Conservation (phyloP, 2,113 vertebrate species). For the Mustelus asterias region DNA sequence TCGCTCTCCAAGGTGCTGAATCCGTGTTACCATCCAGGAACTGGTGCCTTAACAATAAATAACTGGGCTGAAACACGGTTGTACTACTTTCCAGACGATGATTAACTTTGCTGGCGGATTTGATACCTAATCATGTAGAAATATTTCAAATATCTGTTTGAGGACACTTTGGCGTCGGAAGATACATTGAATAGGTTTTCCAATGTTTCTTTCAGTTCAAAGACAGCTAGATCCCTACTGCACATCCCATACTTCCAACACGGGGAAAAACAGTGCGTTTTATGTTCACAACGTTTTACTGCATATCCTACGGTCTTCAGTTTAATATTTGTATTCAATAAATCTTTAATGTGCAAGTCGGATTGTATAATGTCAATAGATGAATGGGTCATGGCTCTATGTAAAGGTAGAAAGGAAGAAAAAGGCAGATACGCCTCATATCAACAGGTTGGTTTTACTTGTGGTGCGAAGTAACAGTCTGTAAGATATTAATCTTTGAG, state of each 20-base stretch:
- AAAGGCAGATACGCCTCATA: neutral
- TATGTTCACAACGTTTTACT: neutral
- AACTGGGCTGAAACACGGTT: neutral
- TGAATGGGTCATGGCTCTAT: neutral
- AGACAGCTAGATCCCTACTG: neutral
- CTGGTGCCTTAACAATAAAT: neutral
- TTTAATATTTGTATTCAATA: neutral
- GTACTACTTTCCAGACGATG: neutral
- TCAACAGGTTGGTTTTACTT: neutral
- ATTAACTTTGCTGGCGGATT: neutral
- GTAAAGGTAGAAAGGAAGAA: neutral
- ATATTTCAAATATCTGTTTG: neutral
- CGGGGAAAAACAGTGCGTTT: neutral
- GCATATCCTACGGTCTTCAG: neutral
- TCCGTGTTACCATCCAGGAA: neutral
- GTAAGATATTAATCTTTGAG: neutral
- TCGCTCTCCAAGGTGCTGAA: conserved; percentile 24
- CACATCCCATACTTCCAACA: neutral
- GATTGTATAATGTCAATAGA: neutral
- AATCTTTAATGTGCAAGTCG: neutral
- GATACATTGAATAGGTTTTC: neutral
- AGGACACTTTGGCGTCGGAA: neutral
- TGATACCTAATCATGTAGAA: neutral
- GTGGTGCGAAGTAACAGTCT: neutral
- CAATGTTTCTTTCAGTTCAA: neutral